Evolutionary conservation across 92 coral and sea anemone species (phyloP).

Genomic region (Phenganax stokvisi): DNA sequence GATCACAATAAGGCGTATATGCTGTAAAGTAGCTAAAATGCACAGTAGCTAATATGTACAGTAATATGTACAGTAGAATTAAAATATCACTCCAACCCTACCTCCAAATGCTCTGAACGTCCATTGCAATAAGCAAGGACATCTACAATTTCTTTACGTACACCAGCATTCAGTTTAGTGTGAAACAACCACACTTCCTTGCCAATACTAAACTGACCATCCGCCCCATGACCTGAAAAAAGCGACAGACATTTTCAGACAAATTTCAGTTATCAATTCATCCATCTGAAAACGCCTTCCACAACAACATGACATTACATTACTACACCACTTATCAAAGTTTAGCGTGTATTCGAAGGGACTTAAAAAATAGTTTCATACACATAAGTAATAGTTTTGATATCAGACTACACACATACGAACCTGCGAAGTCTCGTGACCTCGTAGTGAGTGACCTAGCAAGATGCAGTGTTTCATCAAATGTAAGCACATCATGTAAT

Average conservation of each 20-base stretch:
- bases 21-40: neutral
- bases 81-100: conserved; percentile 9
- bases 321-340: neutral
- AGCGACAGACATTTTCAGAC: neutral
- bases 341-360: neutral
- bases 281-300: neutral
- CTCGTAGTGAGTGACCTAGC: conserved; percentile 90
- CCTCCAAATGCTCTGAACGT: conserved; percentile 76
- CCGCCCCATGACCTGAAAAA: conserved; percentile 58
- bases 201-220: conserved; percentile 86
- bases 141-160: conserved; percentile 71
- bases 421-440: conserved; percentile 80
- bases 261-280: neutral
- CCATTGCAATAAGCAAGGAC: conserved; percentile 74
- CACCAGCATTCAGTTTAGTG: conserved; percentile 71
- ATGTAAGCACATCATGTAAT: conserved; percentile 83
- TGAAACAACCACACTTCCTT: conserved; percentile 96
- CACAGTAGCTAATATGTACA: neutral
- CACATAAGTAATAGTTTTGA: neutral
- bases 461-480: conserved; percentile 78
- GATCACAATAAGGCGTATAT: neutral
- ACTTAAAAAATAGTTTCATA: too few relatives aligned
- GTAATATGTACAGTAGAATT: neutral
- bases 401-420: neutral
- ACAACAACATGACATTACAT: neutral